Conservation (phyloP, 2,113 vertebrate genomes). For the Oxygymnocypris stewartii region DNA sequence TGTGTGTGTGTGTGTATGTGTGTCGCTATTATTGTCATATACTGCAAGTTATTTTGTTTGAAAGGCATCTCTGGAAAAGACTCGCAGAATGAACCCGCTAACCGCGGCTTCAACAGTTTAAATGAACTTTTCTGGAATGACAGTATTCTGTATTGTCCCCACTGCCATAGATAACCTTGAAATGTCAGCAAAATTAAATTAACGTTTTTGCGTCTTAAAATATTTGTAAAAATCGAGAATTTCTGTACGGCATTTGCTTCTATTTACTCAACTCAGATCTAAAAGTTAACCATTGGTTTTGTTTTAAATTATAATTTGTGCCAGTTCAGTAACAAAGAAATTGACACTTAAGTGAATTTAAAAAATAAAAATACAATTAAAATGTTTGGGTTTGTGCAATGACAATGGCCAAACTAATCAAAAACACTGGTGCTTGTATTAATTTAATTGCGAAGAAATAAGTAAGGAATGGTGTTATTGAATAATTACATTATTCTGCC, state of each 20-base stretch:
- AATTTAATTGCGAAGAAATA: neutral
- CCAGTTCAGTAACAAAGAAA: neutral
- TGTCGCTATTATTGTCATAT: neutral
- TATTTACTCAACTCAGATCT: neutral
- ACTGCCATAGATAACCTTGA: neutral
- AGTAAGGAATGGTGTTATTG: neutral
- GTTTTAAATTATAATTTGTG: neutral
- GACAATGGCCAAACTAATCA: neutral
- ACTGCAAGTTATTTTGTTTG: neutral
- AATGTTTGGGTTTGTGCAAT: neutral
- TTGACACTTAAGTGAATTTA: too few relatives aligned
- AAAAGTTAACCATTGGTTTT: neutral
- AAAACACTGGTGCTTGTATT: neutral
- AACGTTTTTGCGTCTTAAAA: neutral
- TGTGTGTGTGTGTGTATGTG: neutral
- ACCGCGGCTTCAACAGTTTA: neutral
- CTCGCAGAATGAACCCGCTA: neutral
- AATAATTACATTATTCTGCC: neutral
- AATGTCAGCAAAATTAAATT: neutral
- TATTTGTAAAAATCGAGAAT: neutral
- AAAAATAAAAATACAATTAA: too few relatives aligned
- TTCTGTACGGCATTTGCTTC: neutral
- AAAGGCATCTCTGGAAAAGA: conserved; percentile 18
- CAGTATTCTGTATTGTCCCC: too few relatives aligned
- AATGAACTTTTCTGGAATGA: neutral